Percentiles rank a stretch among this genome's conserved stretches.
phyloP scores from a whole-genome alignment of 2,797 vertebrate genomes.

The Sebastes goodei region DNA sequence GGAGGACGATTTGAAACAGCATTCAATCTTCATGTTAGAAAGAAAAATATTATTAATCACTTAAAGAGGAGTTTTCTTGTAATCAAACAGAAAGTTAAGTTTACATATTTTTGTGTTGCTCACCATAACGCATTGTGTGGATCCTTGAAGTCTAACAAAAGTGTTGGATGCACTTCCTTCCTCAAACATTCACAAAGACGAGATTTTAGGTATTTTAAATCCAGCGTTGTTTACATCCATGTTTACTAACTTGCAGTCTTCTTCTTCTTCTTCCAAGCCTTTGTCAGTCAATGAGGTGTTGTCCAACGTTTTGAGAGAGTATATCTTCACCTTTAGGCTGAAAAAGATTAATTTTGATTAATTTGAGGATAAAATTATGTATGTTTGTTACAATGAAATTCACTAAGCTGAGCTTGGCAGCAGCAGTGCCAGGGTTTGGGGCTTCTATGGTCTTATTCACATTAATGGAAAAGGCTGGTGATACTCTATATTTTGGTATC shows the following conservation, averaged over 20 bases:
- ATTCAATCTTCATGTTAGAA: not conserved
- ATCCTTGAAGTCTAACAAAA: not conserved
- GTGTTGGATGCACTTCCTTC: not conserved
- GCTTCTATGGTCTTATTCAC: no score
- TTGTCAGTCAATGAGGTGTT: not conserved
- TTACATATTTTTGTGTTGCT: not conserved
- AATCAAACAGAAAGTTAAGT: not conserved
- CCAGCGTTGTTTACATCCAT: not conserved
- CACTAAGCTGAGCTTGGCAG: fast-evolving
- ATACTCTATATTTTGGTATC: no score
- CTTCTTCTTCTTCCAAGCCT: no score
- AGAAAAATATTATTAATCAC: not conserved
- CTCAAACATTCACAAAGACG: not conserved
- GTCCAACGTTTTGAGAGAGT: not conserved
- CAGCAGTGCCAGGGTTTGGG: no score
- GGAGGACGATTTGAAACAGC: not conserved
- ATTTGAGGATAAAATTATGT: no score
- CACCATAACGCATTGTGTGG: not conserved
- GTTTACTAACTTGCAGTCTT: not conserved
- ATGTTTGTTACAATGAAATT: fast-evolving
- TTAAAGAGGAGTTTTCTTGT: not conserved
- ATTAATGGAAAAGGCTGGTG: no score
- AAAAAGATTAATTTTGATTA: no score
- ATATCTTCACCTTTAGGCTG: no score
- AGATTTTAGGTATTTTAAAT: not conserved